Evolutionary conservation across 2,888 invertebrate genomes (phyloP).

Genomic region (Octonoba sinensis): DNA sequence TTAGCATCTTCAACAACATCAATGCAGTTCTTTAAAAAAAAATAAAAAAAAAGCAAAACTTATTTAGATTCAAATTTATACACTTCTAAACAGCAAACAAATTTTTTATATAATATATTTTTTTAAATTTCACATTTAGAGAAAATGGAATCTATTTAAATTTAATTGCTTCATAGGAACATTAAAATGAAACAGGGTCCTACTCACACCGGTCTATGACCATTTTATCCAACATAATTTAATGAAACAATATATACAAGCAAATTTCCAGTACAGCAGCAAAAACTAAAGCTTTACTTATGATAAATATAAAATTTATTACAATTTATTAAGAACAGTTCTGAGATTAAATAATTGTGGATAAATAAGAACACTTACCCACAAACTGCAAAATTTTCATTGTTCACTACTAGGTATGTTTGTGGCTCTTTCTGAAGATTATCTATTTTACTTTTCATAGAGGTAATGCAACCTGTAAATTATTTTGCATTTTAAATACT

Average conservation of each 20-base stretch:
- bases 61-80: too few relatives aligned
- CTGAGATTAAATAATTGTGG: neutral
- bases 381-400: constrained; percentile 73
- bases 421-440: constrained; percentile 69
- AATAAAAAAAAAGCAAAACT: constrained; percentile 40
- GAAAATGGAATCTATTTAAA: neutral
- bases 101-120: neutral
- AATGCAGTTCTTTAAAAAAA: constrained; percentile 78
- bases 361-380: constrained; percentile 69
- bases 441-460: constrained; percentile 69
- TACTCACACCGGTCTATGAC: too few relatives aligned
- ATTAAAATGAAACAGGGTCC: too few relatives aligned
- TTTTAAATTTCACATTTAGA: neutral
- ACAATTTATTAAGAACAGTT: too few relatives aligned
- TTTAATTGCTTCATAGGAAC: neutral
- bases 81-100: neutral
- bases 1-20: constrained; percentile 87
- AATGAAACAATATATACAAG: too few relatives aligned
- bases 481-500: neutral
- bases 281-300: too few relatives aligned
- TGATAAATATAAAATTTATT: too few relatives aligned
- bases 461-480: constrained; percentile 68
- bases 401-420: constrained; percentile 70
- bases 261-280: too few relatives aligned
- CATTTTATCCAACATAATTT: too few relatives aligned